These are phyloP conservation scores for Seriola quinqueradiata DNA, from an alignment of 2,113 vertebrate genomes.

Conservation along the genomic window DNA sequence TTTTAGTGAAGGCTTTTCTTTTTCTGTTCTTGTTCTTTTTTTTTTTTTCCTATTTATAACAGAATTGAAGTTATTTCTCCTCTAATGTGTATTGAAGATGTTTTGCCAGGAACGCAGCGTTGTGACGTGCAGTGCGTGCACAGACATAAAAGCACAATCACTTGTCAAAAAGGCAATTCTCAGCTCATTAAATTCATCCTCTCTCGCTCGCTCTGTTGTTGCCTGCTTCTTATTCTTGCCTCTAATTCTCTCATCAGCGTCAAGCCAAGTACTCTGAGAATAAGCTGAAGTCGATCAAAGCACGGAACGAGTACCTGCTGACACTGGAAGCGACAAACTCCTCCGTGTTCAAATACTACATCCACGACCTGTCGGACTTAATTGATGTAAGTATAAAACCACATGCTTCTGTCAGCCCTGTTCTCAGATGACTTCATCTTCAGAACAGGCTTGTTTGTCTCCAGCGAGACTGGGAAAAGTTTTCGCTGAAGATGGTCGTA, in stretches of 20 bases:
- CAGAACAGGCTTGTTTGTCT: not conserved
- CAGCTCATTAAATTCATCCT: slow-evolving; percentile 46
- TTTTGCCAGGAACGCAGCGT: slow-evolving; percentile 42
- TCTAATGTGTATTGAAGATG: slow-evolving; percentile 26
- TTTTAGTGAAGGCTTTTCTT: slow-evolving; percentile 29
- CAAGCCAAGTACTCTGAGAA: slow-evolving; percentile 99
- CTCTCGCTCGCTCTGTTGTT: slow-evolving; percentile 42
- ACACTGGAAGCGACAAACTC: slow-evolving; percentile 98
- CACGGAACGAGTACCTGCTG: slow-evolving; percentile 97
- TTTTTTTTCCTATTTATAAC: slow-evolving; percentile 31
- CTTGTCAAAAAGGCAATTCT: slow-evolving; percentile 49
- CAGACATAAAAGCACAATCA: slow-evolving; percentile 54
- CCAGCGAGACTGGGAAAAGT: not conserved
- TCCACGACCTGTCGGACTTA: slow-evolving; percentile 97
- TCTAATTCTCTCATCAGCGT: slow-evolving; percentile 87
- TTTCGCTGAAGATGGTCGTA: not conserved
- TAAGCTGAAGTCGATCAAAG: slow-evolving; percentile 99
- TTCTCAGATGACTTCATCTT: slow-evolving; percentile 8
- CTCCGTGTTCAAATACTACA: slow-evolving; percentile 99
- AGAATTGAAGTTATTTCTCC: slow-evolving; percentile 27
- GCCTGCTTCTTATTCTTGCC: slow-evolving; percentile 42
- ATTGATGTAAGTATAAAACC: slow-evolving; percentile 93
- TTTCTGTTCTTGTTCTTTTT: slow-evolving; percentile 7
- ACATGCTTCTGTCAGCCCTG: not conserved
- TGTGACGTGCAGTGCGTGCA: slow-evolving; percentile 3